Conservation (phyloP, 2,113 vertebrate genomes). For the Pseudonaja textilis region DNA sequence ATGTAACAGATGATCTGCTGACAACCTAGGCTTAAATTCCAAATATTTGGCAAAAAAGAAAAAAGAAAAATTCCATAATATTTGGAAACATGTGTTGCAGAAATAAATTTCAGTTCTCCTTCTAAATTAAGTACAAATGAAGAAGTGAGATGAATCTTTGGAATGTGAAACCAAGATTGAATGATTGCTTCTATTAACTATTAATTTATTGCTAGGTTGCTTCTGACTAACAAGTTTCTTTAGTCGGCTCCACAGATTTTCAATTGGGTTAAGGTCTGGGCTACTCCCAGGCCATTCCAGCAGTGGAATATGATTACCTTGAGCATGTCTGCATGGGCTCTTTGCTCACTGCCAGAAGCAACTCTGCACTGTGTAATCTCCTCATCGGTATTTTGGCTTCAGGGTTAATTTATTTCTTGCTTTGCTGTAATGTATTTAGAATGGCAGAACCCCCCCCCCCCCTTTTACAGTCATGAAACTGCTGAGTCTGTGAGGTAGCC, state of each 20-base stretch:
- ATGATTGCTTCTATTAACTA: no score
- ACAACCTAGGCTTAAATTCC: slow-evolving; percentile 45
- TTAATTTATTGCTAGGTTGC: no score
- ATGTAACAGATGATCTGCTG: slow-evolving; percentile 43
- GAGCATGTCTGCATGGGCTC: neutral
- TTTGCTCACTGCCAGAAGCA: neutral
- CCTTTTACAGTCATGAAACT: neutral
- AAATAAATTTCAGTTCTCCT: slow-evolving; percentile 42
- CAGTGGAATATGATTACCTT: neutral
- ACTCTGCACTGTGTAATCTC: neutral
- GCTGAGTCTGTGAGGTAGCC: neutral
- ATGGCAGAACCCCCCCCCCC: neutral
- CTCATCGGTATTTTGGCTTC: neutral
- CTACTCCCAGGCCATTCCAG: no score
- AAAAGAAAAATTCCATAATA: slow-evolving; percentile 55
- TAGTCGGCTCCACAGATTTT: no score
- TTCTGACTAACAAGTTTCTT: no score
- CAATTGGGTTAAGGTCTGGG: no score
- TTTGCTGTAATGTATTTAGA: neutral
- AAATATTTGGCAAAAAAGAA: slow-evolving; percentile 34
- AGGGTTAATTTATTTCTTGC: neutral
- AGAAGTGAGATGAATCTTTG: slow-evolving; percentile 36
- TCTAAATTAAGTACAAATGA: slow-evolving; percentile 29
- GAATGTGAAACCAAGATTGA: no score
- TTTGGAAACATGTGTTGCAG: slow-evolving; percentile 62